Conservation (phyloP, 1,140 invertebrate genomes). For the Myzus persicae region DNA sequence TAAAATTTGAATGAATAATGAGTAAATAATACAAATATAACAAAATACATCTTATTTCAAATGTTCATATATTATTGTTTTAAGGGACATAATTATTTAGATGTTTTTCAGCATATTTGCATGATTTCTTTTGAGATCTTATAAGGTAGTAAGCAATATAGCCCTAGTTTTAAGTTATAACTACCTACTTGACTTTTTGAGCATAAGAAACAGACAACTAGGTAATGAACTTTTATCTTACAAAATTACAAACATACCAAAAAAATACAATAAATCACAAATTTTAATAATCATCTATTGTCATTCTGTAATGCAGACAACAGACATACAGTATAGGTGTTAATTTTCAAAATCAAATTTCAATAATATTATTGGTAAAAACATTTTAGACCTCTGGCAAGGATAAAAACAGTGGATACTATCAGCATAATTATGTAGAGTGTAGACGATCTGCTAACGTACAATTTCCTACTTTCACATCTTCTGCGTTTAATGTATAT, state of each 20-base stretch:
- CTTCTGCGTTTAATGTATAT: background rate
- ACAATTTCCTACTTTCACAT: slow-evolving; percentile 44
- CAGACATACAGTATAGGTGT: too few relatives aligned
- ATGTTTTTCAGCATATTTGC: too few relatives aligned
- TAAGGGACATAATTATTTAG: too few relatives aligned
- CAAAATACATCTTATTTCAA: too few relatives aligned
- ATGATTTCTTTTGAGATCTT: background rate
- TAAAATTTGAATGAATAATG: too few relatives aligned
- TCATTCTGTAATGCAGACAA: too few relatives aligned
- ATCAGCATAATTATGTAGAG: background rate
- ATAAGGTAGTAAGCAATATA: background rate
- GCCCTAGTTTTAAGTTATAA: background rate
- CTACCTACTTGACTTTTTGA: background rate
- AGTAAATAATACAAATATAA: too few relatives aligned
- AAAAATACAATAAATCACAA: background rate
- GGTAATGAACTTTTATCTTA: background rate
- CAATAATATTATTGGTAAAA: background rate
- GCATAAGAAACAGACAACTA: background rate
- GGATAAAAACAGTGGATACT: too few relatives aligned
- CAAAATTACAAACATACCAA: background rate
- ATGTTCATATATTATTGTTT: too few relatives aligned
- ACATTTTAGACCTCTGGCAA: too few relatives aligned
- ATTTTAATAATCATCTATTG: background rate
- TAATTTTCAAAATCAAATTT: background rate
- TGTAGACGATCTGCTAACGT: background rate